Percentiles rank a stretch among this genome's conserved stretches.
Conservation (phyloP, 1,140 invertebrate species). For the Bombus pascuorum region DNA sequence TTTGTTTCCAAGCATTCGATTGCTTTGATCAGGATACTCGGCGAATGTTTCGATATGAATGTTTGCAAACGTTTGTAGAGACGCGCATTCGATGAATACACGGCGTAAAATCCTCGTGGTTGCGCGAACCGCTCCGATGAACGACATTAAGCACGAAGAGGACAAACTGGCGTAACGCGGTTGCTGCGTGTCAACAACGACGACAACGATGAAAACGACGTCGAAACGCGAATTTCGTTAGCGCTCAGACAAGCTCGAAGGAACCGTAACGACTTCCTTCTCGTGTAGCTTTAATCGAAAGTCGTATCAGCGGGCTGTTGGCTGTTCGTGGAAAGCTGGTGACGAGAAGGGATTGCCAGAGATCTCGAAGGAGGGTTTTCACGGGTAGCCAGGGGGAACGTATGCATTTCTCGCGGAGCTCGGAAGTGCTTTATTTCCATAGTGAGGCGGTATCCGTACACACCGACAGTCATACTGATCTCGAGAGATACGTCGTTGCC, state of each 20-base stretch:
- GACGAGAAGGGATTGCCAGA: conserved; percentile 56
- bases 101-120: background rate
- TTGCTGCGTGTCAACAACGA: conserved; percentile 1
- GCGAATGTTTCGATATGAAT: background rate
- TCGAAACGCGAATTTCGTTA: conserved; percentile 57
- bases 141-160: background rate
- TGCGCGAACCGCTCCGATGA: background rate
- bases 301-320: conserved; percentile 25
- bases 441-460: conserved; percentile 67
- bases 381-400: conserved; percentile 59
- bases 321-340: conserved; percentile 34
- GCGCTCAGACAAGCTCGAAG: conserved; percentile 30
- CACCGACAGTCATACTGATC: conserved; percentile 74
- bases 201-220: conserved; percentile 26
- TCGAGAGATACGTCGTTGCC: conserved; percentile 74
- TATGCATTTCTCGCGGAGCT: conserved; percentile 74
- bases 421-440: conserved; percentile 79
- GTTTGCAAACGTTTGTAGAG: background rate
- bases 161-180: conserved; percentile 17
- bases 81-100: background rate
- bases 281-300: conserved; percentile 60
- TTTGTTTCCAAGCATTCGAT: background rate
- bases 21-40: background rate
- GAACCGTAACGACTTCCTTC: conserved; percentile 62
- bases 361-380: conserved; percentile 55